A percentile compares a stretch with the other conserved stretches of the same genome.
Conservation (phyloP, 2,113 vertebrate species). For the Corythoichthys haematopterus region DNA sequence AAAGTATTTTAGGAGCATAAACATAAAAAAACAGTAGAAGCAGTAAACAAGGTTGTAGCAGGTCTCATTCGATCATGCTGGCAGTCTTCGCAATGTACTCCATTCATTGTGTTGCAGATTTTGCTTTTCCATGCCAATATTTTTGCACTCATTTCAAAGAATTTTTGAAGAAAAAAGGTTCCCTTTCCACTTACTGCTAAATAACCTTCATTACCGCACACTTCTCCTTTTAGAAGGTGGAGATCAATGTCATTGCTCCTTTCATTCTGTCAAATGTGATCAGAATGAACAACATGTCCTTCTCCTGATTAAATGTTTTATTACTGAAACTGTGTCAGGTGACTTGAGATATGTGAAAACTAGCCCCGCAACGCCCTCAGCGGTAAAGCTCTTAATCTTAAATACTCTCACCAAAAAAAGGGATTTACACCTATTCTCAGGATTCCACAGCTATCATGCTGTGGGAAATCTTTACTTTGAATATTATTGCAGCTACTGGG, state of each 20-base stretch:
- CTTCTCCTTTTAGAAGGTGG: neutral
- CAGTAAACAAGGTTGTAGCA: neutral
- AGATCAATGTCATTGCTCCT: constrained; percentile 1
- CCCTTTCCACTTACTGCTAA: neutral
- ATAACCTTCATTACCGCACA: constrained; percentile 10
- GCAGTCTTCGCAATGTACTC: neutral
- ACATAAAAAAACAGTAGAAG: too few species aligned
- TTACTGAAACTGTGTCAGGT: constrained; percentile 6
- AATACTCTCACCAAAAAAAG: constrained; percentile 25
- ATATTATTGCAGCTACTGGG: constrained; percentile 49
- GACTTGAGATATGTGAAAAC: neutral
- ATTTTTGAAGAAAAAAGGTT: neutral
- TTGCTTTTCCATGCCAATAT: neutral
- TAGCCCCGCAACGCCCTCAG: neutral
- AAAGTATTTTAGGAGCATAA: too few species aligned
- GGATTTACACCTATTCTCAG: constrained; percentile 26
- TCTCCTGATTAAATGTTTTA: constrained; percentile 11
- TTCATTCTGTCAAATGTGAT: constrained; percentile 18
- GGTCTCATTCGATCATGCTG: neutral
- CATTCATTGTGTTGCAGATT: neutral
- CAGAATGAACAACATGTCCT: constrained; percentile 6
- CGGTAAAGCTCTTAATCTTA: constrained; percentile 30
- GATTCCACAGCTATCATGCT: constrained; percentile 31
- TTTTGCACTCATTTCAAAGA: constrained; percentile 1
- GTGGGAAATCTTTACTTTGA: constrained; percentile 40